A percentile compares a stretch with the other conserved stretches of the same genome.
phyloP scores from a whole-genome alignment of 2,888 invertebrate species.

The Cryptosula pallasiana region DNA sequence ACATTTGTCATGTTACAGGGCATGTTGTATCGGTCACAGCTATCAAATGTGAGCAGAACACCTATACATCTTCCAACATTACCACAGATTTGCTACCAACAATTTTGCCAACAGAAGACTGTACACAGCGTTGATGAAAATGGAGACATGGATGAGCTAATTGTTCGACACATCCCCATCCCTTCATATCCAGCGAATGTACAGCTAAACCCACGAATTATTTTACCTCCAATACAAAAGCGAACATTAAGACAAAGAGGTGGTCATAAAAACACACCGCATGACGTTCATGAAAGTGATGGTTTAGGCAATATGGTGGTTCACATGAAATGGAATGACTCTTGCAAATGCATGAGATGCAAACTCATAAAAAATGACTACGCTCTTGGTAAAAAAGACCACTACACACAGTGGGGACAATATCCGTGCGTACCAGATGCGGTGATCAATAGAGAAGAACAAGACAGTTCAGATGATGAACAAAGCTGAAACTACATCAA shows the following conservation, averaged over 20 bases:
- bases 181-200: background rate
- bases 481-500: background rate
- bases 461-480: conserved; percentile 22
- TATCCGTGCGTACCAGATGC: conserved; percentile 25
- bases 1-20: background rate
- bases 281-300: background rate
- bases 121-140: conserved; percentile 5
- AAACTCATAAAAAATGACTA: conserved; percentile 20
- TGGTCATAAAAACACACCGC: background rate
- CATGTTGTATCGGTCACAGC: conserved; percentile 5
- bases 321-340: conserved; percentile 5
- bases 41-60: background rate
- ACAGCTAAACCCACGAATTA: background rate
- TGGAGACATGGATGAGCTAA: background rate
- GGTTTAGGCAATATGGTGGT: background rate
- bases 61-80: conserved; percentile 15
- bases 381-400: background rate
- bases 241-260: background rate
- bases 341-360: conserved; percentile 23
- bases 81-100: conserved; percentile 16
- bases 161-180: background rate
- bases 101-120: conserved; percentile 20
- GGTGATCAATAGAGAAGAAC: conserved; percentile 20
- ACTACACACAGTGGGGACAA: conserved; percentile 20
- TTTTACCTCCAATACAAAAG: background rate